Evolutionary conservation across 1,140 invertebrate genomes (phyloP).

Genomic region (Zaprionus tsacasi): DNA sequence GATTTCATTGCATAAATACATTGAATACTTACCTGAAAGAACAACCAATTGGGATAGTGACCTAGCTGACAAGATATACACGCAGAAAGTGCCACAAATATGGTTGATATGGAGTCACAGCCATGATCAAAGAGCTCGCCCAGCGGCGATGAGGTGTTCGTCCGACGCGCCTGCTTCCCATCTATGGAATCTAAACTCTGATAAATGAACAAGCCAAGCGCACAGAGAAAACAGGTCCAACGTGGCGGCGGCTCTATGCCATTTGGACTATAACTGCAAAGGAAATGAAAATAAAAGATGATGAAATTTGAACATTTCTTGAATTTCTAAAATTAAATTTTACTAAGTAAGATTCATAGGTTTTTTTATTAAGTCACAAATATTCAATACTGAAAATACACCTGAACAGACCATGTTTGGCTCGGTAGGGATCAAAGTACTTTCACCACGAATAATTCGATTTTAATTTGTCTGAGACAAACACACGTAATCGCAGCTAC

Average conservation of each 20-base stretch:
- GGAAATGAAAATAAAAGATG: background rate
- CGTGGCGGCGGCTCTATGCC: slow-evolving; percentile 91
- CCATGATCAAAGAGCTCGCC: slow-evolving; percentile 99
- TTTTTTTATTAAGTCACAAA: background rate
- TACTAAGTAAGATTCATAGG: too few species aligned
- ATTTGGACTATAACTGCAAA: slow-evolving; percentile 87
- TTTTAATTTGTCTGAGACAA: background rate
- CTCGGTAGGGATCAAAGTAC: background rate
- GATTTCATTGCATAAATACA: background rate
- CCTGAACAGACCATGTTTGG: background rate
- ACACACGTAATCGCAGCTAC: background rate
- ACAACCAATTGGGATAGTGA: slow-evolving; percentile 95
- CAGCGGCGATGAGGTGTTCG: slow-evolving; percentile 95
- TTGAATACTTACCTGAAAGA: slow-evolving; percentile 89
- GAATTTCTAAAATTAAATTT: background rate
- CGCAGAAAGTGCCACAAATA: slow-evolving; percentile 97
- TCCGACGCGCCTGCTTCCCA: slow-evolving; percentile 99
- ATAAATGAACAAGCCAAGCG: slow-evolving; percentile 97
- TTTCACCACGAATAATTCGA: background rate
- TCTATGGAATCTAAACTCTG: slow-evolving; percentile 99
- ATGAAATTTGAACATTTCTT: background rate
- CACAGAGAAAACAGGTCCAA: slow-evolving; percentile 96
- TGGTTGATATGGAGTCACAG: slow-evolving; percentile 98
- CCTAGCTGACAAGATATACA: slow-evolving; percentile 97
- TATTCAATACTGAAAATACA: background rate